A percentile compares a stretch with the other conserved stretches of the same genome.
Evolutionary conservation across 2,113 vertebrate species (phyloP).

Genomic region (Emydocephalus ijimae): DNA sequence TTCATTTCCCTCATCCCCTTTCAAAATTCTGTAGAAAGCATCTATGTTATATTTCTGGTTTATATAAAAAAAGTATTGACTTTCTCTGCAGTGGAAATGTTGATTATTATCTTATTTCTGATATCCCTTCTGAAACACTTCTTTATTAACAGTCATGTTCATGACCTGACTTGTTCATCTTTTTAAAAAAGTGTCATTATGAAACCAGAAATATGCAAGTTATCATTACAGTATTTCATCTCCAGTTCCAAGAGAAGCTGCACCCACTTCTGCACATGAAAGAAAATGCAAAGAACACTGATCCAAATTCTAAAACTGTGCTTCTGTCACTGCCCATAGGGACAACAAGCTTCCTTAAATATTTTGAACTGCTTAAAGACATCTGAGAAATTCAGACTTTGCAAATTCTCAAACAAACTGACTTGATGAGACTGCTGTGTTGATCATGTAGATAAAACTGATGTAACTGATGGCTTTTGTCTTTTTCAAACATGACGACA

Average conservation of each 20-base stretch:
- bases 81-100: not conserved
- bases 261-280: not conserved
- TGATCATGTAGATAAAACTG: not conserved
- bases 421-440: not conserved
- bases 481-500: not conserved
- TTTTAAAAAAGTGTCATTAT: not conserved
- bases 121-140: not conserved
- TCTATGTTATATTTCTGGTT: not conserved
- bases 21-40: not conserved
- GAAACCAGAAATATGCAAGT: not conserved
- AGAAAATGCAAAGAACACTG: not conserved
- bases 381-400: not conserved
- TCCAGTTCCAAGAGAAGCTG: not conserved
- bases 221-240: not conserved
- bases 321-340: not conserved
- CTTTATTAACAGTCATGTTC: slow-evolving; percentile 12
- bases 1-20: not conserved
- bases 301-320: not conserved
- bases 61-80: not conserved
- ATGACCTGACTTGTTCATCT: not conserved
- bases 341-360: not conserved
- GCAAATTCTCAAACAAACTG: not conserved
- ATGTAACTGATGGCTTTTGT: not conserved
- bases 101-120: not conserved
- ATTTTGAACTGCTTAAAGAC: not conserved